Conservation (phyloP, 2,113 vertebrate species). For the Epinephelus moara region DNA sequence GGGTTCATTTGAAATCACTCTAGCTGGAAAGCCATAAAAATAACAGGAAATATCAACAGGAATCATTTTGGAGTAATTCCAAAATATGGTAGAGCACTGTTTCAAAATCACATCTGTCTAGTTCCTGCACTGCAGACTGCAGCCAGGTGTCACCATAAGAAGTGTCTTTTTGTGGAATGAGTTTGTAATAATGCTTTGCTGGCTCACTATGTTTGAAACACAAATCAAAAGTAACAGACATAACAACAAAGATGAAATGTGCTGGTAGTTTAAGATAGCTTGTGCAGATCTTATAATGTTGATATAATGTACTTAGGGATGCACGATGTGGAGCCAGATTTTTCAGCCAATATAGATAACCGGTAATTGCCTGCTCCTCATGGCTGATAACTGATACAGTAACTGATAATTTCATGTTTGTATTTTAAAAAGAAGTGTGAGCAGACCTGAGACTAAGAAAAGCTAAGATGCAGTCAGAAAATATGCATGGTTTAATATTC, state of each 20-base stretch:
- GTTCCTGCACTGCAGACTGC: neutral
- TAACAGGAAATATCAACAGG: constrained; percentile 6
- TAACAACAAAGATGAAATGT: neutral
- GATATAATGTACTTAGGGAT: no score
- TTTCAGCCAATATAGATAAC: no score
- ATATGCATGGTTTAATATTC: no score
- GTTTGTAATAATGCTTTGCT: constrained; percentile 4
- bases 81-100: neutral
- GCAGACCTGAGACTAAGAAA: no score
- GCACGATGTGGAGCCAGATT: no score
- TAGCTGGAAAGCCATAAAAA: neutral
- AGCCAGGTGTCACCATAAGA: constrained; percentile 6
- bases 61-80: constrained; percentile 12
- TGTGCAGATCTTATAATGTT: no score
- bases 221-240: neutral
- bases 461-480: no score
- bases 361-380: no score
- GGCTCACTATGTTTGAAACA: constrained; percentile 2
- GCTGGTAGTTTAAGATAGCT: neutral
- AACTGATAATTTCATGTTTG: no score
- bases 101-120: constrained; percentile 5
- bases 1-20: constrained; percentile 10
- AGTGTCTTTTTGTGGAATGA: neutral
- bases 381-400: no score
- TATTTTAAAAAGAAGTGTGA: no score